Evolutionary conservation across 2,113 vertebrate genomes (phyloP).

Genomic region (Mellivora capensis): DNA sequence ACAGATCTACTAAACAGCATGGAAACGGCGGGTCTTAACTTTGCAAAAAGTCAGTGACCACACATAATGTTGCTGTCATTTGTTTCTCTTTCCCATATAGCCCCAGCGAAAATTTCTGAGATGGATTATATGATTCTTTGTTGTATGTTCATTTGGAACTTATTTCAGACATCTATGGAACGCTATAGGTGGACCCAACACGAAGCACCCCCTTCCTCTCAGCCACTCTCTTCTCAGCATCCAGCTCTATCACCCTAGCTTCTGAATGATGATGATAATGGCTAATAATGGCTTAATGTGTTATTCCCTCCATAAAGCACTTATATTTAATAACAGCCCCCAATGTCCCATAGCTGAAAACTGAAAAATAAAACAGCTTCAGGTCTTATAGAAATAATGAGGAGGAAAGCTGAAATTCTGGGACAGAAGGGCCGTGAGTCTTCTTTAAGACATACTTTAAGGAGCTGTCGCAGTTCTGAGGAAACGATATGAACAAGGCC

Average conservation of each 20-base stretch:
- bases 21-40: not conserved
- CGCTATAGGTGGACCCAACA: not conserved
- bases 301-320: not conserved
- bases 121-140: not conserved
- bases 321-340: not conserved
- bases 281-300: not conserved
- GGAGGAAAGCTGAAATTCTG: slow-evolving; percentile 31
- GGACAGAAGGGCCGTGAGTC: not conserved
- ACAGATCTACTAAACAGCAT: not conserved
- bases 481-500: not conserved
- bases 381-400: slow-evolving; percentile 35
- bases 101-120: not conserved
- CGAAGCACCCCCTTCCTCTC: not conserved
- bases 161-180: not conserved
- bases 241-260: not conserved
- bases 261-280: not conserved
- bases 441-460: not conserved
- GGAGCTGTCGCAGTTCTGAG: not conserved
- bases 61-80: not conserved
- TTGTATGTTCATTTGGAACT: not conserved
- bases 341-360: slow-evolving; percentile 10
- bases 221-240: not conserved
- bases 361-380: slow-evolving; percentile 48
- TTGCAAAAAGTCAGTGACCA: not conserved
- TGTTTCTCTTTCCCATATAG: not conserved